Conservation (phyloP, 23 tunicate species). For the Ciona savignyi region DNA sequence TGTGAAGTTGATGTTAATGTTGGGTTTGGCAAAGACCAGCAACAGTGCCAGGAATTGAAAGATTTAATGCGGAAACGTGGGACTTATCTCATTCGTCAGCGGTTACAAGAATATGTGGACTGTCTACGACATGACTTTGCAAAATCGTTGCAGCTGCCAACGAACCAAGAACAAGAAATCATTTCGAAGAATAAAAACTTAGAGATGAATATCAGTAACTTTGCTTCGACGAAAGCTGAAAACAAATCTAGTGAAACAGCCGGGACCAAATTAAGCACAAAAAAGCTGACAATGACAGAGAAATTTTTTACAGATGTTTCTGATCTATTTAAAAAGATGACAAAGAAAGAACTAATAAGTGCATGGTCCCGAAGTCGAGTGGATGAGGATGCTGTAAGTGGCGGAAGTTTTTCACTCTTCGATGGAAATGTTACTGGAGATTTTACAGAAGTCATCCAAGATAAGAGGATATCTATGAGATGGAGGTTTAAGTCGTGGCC, state of each 20-base stretch:
- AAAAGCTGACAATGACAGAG: constrained; percentile 84
- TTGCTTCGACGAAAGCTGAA: no score
- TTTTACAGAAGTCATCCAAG: constrained; percentile 40
- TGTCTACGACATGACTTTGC: constrained; percentile 56
- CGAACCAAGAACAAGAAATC: neutral
- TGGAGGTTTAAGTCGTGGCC: constrained; percentile 95
- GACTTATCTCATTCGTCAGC: constrained; percentile 33
- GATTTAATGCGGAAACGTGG: constrained; percentile 72
- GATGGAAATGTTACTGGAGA: constrained; percentile 73
- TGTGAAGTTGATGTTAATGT: constrained; percentile 84
- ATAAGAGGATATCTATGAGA: constrained; percentile 57
- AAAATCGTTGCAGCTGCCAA: constrained; percentile 49
- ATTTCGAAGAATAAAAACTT: constrained; percentile 3
- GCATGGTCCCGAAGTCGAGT: constrained; percentile 84
- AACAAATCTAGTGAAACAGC: neutral
- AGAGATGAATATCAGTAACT: constrained; percentile 32
- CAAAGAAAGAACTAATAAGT: constrained; percentile 47
- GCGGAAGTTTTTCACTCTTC: constrained; percentile 49
- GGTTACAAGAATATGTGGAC: constrained; percentile 39
- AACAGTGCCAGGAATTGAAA: constrained; percentile 43
- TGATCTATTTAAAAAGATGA: constrained; percentile 53
- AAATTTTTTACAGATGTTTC: constrained; percentile 71
- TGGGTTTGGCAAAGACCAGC: constrained; percentile 70
- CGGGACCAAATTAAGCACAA: constrained; percentile 78
- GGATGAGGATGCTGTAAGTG: constrained; percentile 35